Evolutionary conservation across 2,888 invertebrate genomes (phyloP), one percentile per base, ranked within the genome.

Genomic region (Tuberolachnus salignus): DNA sequence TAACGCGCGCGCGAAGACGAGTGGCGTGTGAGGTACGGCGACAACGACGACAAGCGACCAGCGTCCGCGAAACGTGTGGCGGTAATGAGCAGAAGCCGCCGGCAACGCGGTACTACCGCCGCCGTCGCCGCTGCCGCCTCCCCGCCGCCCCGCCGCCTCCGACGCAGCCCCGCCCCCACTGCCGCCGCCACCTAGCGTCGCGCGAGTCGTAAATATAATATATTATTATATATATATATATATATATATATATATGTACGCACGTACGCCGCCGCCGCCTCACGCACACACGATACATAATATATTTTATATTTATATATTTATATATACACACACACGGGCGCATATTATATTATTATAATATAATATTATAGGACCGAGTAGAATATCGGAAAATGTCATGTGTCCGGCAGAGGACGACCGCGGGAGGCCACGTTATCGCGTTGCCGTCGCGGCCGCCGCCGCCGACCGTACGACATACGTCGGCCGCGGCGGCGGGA

Each of bases 41-140:
- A 34, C 51, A 61, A 26, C 49, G n/a, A 57, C 51, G 9, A 55
- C 42, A 11, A 16, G 10, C 49, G 51, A 61, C 78, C 69, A 59
- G 59, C 67, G 78, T 78, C 78, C 78, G 78, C 78, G 67, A 69
- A 78, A 78, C 78, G 78, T 78, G 69, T 78, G 59, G 78, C 67
- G 78, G 78, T 69, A 78, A 78, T 78, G 78, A 78, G 49, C 67
- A 26, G 49, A 57, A 49, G 64, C 53, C 67, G 75, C 16, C 66
- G 67, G 21, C 69, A 13, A 16, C 11, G 46, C 49, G 23, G 64
- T 21, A 9, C 63, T 26, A 19, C 57, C 26, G 46, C 57, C 49
- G 26, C 44, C 51, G 34, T 21, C 42, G 34, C 14, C 44, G 44
- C 16, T 46, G 6, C 46, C 1, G 10, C 66, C 9, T 51, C 46